Evolutionary conservation across 2,888 invertebrate genomes (phyloP).

Genomic region (Melitaea athalia): DNA sequence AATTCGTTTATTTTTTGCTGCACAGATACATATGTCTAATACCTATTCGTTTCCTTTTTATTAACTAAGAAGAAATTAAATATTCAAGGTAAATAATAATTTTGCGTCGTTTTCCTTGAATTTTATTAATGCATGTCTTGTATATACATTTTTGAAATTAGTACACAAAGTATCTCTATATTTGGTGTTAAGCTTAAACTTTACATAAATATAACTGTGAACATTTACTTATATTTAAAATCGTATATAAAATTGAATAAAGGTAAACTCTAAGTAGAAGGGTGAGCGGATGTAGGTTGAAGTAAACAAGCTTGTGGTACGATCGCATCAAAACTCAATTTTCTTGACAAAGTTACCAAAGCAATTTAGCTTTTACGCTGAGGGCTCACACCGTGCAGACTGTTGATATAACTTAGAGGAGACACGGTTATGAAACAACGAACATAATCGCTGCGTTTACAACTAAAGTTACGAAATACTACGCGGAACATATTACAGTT

Average conservation of each 20-base stretch:
- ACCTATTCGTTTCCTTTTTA: not conserved
- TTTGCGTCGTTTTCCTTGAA: not conserved
- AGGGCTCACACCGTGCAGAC: conserved; percentile 29
- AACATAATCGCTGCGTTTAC: not conserved
- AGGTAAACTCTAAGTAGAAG: conserved; percentile 13
- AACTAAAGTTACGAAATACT: conserved; percentile 4
- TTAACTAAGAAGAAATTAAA: not conserved
- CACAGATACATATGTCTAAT: not conserved
- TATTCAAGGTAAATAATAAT: not conserved
- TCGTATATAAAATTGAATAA: conserved; percentile 13
- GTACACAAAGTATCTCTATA: not conserved
- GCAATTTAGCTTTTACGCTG: conserved; percentile 33
- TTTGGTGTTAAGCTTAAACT: not conserved
- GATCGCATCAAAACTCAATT: conserved; percentile 56
- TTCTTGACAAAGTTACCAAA: conserved; percentile 54
- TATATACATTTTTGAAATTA: too few relatives aligned
- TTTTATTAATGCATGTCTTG: not conserved
- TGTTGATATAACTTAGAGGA: not conserved
- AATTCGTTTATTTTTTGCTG: not conserved
- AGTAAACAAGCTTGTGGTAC: conserved; percentile 24
- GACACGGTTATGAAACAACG: not conserved
- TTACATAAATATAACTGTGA: not conserved
- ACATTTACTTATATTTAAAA: not conserved
- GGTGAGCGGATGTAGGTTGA: conserved; percentile 30
- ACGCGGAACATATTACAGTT: not conserved